Evolutionary conservation across 2,888 invertebrate genomes (phyloP).

Genomic region (Silvanus unidentatus): DNA sequence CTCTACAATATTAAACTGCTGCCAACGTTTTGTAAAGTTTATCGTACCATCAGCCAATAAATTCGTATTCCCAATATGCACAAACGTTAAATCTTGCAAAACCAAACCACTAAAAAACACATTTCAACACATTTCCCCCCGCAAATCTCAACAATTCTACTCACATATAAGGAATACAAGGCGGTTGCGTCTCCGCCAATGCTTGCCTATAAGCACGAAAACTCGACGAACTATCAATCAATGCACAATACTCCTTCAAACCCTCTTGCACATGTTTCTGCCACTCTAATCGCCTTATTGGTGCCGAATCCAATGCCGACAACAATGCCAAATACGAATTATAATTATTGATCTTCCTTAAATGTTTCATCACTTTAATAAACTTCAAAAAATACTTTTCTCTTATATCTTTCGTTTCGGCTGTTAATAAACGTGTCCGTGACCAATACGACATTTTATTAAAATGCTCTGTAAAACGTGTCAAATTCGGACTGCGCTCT

Average conservation of each 20-base stretch:
- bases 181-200: slow-evolving; percentile 89
- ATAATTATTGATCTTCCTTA: slow-evolving; percentile 96
- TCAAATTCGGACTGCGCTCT: slow-evolving; percentile 93
- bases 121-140: slow-evolving; percentile 1
- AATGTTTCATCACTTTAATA: slow-evolving; percentile 96
- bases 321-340: slow-evolving; percentile 96
- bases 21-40: slow-evolving; percentile 98
- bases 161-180: slow-evolving; percentile 99
- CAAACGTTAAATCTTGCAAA: slow-evolving; percentile 97
- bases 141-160: slow-evolving; percentile 42
- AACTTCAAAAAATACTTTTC: slow-evolving; percentile 93
- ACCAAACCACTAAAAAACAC: slow-evolving; percentile 76
- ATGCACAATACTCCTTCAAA: slow-evolving; percentile 87
- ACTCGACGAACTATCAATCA: slow-evolving; percentile 97
- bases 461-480: slow-evolving; percentile 96
- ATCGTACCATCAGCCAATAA: slow-evolving; percentile 78
- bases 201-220: slow-evolving; percentile 96
- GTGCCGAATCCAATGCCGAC: slow-evolving; percentile 95
- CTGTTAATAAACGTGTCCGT: slow-evolving; percentile 84
- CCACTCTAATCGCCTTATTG: slow-evolving; percentile 88
- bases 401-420: slow-evolving; percentile 84
- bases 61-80: slow-evolving; percentile 95
- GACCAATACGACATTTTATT: slow-evolving; percentile 99
- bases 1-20: slow-evolving; percentile 96
- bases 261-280: slow-evolving; percentile 87